These are phyloP conservation scores for Charadrius vociferus DNA, from an alignment of 2,113 vertebrate genomes.

Conservation along the genomic window DNA sequence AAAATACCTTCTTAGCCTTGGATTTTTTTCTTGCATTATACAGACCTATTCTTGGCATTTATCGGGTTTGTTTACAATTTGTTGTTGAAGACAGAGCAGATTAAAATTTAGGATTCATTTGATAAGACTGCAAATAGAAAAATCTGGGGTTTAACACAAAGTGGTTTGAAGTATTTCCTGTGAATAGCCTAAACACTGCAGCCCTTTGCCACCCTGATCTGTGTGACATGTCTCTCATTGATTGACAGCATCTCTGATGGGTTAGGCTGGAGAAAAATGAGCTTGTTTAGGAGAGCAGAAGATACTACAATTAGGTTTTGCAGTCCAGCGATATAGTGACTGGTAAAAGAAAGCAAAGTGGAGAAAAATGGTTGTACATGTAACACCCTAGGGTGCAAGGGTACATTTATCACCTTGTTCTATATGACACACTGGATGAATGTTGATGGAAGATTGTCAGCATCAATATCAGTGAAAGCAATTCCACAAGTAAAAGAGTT, in stretches of 20 bases:
- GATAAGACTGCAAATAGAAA: not conserved
- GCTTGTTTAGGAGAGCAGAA: conserved; percentile 66
- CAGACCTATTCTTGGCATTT: not conserved
- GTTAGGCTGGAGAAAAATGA: conserved; percentile 56
- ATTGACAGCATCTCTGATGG: conserved; percentile 62
- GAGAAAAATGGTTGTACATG: conserved; percentile 7
- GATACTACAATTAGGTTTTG: conserved; percentile 55
- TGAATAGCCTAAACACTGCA: not conserved
- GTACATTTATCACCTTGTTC: conserved; percentile 52
- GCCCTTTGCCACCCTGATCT: conserved; percentile 1
- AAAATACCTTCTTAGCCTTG: not conserved
- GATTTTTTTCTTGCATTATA: not conserved
- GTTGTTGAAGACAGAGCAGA: not conserved
- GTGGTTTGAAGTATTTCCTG: not conserved
- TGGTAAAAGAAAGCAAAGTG: conserved; percentile 7
- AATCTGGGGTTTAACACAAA: not conserved
- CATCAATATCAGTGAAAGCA: not conserved
- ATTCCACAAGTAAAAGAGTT: not conserved
- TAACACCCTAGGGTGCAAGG: not conserved
- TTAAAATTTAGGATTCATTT: not conserved
- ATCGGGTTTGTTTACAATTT: conserved; percentile 42
- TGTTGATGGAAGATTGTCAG: conserved; percentile 43
- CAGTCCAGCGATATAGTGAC: not conserved
- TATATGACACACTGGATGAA: conserved; percentile 16
- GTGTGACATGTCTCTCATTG: not conserved